phyloP scores from a whole-genome alignment of 2,113 vertebrate species.

The Colius striatus region DNA sequence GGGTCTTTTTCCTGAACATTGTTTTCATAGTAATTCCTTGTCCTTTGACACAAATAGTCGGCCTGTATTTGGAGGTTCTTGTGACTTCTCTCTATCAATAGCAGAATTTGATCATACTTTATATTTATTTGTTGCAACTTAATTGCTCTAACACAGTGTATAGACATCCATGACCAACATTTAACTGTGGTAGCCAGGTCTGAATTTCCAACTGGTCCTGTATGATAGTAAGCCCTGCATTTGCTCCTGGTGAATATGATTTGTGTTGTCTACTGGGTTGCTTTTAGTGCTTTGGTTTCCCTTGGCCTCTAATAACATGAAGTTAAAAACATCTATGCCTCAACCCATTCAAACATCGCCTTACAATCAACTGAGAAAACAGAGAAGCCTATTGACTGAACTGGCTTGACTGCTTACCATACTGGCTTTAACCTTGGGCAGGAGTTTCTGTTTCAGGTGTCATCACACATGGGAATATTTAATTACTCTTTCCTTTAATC shows the following conservation, averaged over 20 bases:
- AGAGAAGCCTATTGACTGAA: background rate
- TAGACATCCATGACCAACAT: background rate
- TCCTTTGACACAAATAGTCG: background rate
- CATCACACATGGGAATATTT: background rate
- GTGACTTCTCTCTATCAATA: background rate
- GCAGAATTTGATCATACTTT: background rate
- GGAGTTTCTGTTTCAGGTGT: slow-evolving; percentile 38
- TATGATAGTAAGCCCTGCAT: background rate
- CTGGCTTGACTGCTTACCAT: slow-evolving; percentile 5
- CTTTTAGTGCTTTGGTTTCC: background rate
- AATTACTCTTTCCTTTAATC: background rate
- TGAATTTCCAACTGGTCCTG: background rate
- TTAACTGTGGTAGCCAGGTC: background rate
- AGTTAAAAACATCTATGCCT: background rate
- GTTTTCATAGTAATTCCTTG: background rate
- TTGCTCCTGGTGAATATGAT: background rate
- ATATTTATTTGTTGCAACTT: background rate
- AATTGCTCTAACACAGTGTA: background rate
- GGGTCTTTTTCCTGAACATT: background rate
- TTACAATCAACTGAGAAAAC: slow-evolving; percentile 22
- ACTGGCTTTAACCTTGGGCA: background rate
- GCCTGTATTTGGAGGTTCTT: background rate
- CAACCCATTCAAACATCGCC: background rate
- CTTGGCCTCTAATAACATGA: background rate
- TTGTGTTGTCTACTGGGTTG: background rate